phyloP scores from a whole-genome alignment of 1,140 invertebrate species.

The Lepidurus arcticus region DNA sequence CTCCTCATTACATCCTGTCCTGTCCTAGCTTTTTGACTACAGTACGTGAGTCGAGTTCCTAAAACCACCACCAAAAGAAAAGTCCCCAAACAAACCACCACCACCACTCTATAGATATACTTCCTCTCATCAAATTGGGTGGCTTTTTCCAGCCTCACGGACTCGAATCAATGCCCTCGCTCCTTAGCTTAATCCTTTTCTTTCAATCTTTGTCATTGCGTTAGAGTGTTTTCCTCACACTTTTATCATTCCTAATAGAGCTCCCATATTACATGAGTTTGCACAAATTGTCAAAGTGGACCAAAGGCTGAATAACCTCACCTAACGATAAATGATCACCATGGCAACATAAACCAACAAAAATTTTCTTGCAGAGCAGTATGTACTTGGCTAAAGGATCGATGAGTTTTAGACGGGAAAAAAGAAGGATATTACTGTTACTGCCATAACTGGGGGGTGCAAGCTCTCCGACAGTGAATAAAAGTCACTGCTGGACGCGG shows the following conservation, averaged over 20 bases:
- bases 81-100: background rate
- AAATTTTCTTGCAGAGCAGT: constrained; percentile 1
- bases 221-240: too few relatives aligned
- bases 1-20: background rate
- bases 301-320: background rate
- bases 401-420: background rate
- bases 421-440: background rate
- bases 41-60: background rate
- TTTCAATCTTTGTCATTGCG: too few relatives aligned
- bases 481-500: background rate
- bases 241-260: too few relatives aligned
- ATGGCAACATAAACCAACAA: constrained; percentile 22
- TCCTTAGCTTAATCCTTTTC: too few relatives aligned
- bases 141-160: background rate
- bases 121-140: background rate
- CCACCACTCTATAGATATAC: background rate
- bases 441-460: background rate
- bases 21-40: background rate
- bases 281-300: background rate
- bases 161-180: too few relatives aligned
- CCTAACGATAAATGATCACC: constrained; percentile 12
- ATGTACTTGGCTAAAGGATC: background rate
- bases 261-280: too few relatives aligned
- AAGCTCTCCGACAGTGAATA: constrained; percentile 2
- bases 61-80: background rate